Evolutionary conservation across 2,113 vertebrate genomes (phyloP).

Genomic region (Mesitornis unicolor): DNA sequence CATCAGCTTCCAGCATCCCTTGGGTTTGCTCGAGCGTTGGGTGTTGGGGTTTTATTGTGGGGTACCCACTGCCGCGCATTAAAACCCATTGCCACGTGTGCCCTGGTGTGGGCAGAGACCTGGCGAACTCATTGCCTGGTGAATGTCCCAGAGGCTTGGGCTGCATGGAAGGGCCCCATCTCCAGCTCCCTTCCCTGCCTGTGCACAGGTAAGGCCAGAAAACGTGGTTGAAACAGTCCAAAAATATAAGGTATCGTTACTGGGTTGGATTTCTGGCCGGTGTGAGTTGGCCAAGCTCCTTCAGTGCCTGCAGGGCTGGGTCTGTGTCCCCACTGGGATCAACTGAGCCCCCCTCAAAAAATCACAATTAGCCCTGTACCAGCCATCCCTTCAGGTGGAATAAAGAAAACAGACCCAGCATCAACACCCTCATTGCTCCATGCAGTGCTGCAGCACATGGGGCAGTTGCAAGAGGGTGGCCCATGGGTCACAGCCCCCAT

Average conservation of each 20-base stretch:
- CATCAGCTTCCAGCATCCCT: too few species aligned
- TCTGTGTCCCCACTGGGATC: neutral
- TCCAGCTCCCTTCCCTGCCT: neutral
- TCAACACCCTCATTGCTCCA: neutral
- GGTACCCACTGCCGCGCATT: too few species aligned
- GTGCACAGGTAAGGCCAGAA: neutral
- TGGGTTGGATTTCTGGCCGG: neutral
- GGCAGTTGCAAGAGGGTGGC: too few species aligned
- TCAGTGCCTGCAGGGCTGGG: neutral
- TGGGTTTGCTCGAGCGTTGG: too few species aligned
- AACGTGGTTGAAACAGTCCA: neutral
- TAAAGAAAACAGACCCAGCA: neutral
- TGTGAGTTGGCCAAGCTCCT: neutral
- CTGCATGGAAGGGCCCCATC: neutral
- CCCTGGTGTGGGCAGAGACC: too few species aligned
- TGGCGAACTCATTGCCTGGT: too few species aligned
- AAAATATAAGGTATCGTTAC: fast-evolving
- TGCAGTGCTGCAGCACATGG: neutral
- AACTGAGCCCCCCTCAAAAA: neutral
- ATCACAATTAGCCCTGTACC: fast-evolving
- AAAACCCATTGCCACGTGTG: too few species aligned
- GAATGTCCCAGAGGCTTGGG: too few species aligned
- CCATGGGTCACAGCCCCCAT: neutral
- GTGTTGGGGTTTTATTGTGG: too few species aligned
- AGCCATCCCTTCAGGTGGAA: too few species aligned